phyloP scores from a whole-genome alignment of 2,888 invertebrate species.

The Sminthurides aquaticus region DNA sequence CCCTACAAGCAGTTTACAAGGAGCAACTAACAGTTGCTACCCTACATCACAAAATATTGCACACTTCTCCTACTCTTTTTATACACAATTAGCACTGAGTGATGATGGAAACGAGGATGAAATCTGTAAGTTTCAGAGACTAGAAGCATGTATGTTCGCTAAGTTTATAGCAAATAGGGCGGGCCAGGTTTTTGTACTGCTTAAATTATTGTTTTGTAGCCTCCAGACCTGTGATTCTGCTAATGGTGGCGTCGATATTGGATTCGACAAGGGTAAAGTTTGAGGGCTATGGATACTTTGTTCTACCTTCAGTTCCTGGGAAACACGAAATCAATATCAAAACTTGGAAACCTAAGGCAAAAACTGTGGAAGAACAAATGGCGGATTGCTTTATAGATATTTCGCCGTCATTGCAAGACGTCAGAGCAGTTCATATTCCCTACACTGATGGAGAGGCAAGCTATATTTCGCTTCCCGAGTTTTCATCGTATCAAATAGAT shows the following conservation, averaged over 20 bases:
- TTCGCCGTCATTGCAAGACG: constrained; percentile 36
- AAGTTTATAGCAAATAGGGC: background rate
- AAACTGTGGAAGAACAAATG: constrained; percentile 33
- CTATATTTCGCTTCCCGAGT: no score
- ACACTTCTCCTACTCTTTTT: constrained; percentile 40
- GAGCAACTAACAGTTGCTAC: constrained; percentile 38
- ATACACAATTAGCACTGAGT: constrained; percentile 32
- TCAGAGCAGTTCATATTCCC: constrained; percentile 34
- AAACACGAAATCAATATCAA: constrained; percentile 27
- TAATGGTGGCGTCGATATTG: constrained; percentile 34
- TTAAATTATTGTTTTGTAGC: no score
- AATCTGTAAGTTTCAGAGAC: constrained; percentile 23
- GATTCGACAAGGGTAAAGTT: constrained; percentile 30
- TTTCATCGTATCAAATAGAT: background rate
- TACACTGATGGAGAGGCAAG: constrained; percentile 22
- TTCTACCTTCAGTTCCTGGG: constrained; percentile 35
- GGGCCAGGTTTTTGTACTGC: background rate
- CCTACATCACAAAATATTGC: constrained; percentile 25
- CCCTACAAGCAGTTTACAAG: constrained; percentile 28
- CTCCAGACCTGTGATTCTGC: constrained; percentile 28
- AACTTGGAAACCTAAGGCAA: constrained; percentile 36
- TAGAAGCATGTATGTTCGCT: background rate
- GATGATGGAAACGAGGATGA: constrained; percentile 29
- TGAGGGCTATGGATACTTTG: constrained; percentile 38
- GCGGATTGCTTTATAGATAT: constrained; percentile 35